Evolutionary conservation across 2,113 vertebrate genomes (phyloP), one percentile per base, ranked within the genome.

Genomic region (Camarhynchus parvulus): DNA sequence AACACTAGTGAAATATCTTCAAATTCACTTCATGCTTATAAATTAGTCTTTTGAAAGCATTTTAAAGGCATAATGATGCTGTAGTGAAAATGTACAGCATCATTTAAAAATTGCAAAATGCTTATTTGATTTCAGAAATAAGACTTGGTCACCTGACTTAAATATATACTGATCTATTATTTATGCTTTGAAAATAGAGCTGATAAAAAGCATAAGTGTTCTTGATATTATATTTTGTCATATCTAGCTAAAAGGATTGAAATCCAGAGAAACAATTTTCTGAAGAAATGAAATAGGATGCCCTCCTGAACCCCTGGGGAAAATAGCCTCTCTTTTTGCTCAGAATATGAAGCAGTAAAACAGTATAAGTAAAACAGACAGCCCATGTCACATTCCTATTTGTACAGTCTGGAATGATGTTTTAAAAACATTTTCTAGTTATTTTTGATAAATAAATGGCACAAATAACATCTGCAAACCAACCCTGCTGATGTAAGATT

Each of bases 191-290:
- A 99, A 99, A 99, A 99, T 98, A 98, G 98, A 98, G 98, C 98
- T 99, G 98, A 99, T 99, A 99, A 99, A 98, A 99, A 99, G 98
- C 98, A 99, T 99, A 99, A 99, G 99, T 99, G 99, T 99, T 99
- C 98, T 98, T 99, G 99, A 99, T 99, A 99, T 98, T 99, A 98
- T 98, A 98, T 99, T 99, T 99, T 99, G 99, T 99, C 99, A 99
- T 99, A 99, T 99, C 98, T 98, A 97, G 98, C 98, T 98, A 98
- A 98, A 99, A 98, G 99, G 99, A 99, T 99, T 99, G 99, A 99
- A 99, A 99, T 99, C 98, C 99, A 97, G 98, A 98, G 98, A 99
- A 99, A 99, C 99, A 99, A 99, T 99, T 99, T 99, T 99, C 99
- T 99, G 98, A 98, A 98, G 98, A 99, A 99, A 99, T 99, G 99